A percentile compares a stretch with the other conserved stretches of the same genome.
Evolutionary conservation across 1,140 invertebrate species (phyloP).

Genomic region (Drosophila mauritiana): DNA sequence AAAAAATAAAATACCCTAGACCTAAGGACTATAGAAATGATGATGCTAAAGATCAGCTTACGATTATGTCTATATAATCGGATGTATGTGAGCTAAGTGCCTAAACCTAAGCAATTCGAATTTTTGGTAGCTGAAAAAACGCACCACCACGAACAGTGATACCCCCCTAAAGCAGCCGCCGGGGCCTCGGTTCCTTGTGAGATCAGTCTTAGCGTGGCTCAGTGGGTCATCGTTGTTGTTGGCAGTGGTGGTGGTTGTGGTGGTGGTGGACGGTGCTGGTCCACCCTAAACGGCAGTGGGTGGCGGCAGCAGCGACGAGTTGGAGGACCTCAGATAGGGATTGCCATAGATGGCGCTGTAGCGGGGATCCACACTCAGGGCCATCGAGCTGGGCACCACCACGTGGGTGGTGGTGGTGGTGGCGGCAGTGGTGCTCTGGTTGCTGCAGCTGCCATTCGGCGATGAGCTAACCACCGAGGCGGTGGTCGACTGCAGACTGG

Average conservation of each 20-base stretch:
- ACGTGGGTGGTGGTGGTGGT: constrained; percentile 74
- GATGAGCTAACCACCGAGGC: constrained; percentile 83
- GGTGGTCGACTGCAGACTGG: constrained; percentile 79
- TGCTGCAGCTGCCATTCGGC: constrained; percentile 82
- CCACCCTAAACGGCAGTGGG: constrained; percentile 74
- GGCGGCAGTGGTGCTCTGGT: constrained; percentile 70
- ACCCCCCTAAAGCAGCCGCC: neutral
- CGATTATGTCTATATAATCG: constrained; percentile 18
- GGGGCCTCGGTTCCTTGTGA: constrained; percentile 24
- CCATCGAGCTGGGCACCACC: constrained; percentile 71
- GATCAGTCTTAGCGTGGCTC: constrained; percentile 41
- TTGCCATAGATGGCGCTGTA: constrained; percentile 95
- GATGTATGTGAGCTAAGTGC: constrained; percentile 30
- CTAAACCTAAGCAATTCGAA: constrained; percentile 36
- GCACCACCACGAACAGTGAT: constrained; percentile 6
- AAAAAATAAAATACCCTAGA: constrained; percentile 7
- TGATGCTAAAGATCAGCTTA: constrained; percentile 29
- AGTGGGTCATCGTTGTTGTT: too few species aligned
- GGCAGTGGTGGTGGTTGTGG: neutral
- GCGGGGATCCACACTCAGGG: constrained; percentile 90
- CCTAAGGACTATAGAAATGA: constrained; percentile 17
- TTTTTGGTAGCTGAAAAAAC: constrained; percentile 57
- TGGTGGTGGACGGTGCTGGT: neutral
- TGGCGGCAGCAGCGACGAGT: constrained; percentile 85
- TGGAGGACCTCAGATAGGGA: constrained; percentile 90